A percentile compares a stretch with the other conserved stretches of the same genome.
Conservation (phyloP, 2,113 vertebrate genomes). For the Rhodinocichla rosea region DNA sequence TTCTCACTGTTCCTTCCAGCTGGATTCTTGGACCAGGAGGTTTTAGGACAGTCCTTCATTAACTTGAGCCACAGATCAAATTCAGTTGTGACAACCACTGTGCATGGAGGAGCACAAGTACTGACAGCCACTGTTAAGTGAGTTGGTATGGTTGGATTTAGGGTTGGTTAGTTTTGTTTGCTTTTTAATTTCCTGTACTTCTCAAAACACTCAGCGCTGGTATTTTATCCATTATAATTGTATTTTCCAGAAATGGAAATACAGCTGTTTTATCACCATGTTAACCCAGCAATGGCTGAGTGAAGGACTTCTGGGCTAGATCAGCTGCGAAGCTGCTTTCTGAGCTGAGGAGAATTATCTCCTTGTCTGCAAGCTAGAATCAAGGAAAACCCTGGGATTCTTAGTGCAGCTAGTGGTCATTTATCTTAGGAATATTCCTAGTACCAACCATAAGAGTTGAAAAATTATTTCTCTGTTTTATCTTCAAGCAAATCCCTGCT, state of each 20-base stretch:
- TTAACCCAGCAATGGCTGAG: not conserved
- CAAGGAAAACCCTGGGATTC: not conserved
- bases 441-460: not conserved
- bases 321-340: not conserved
- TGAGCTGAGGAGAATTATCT: not conserved
- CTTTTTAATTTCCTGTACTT: constrained; percentile 1
- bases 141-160: not conserved
- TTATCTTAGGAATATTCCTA: not conserved
- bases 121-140: not conserved
- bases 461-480: not conserved
- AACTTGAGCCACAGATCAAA: not conserved
- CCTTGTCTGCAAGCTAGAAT: not conserved
- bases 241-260: not conserved
- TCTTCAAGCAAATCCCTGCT: not conserved
- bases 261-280: not conserved
- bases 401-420: not conserved
- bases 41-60: not conserved
- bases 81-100: not conserved
- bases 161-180: not conserved
- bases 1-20: not conserved
- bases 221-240: not conserved
- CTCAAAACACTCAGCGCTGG: not conserved
- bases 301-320: not conserved
- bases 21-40: not conserved
- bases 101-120: not conserved